Evolutionary conservation across 2,888 invertebrate genomes (phyloP).

Genomic region (Drosophila formosana): DNA sequence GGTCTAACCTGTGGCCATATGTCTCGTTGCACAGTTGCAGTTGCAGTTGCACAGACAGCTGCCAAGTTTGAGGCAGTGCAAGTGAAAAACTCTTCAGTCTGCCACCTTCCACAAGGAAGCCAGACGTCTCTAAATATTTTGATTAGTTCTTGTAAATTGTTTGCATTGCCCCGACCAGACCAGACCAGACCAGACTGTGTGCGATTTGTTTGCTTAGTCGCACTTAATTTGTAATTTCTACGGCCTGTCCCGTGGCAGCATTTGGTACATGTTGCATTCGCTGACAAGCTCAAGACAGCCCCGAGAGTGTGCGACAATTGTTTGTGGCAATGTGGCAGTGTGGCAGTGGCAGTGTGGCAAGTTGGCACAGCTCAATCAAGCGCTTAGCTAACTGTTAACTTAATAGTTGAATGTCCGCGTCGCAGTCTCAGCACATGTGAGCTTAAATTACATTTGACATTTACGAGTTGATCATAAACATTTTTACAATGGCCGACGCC

Average conservation of each 20-base stretch:
- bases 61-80: conserved; percentile 68
- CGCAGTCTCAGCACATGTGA: conserved; percentile 35
- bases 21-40: conserved; percentile 17
- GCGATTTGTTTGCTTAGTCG: conserved; percentile 62
- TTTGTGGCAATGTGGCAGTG: neutral
- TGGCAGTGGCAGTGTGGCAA: neutral
- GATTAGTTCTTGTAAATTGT: conserved; percentile 77
- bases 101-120: conserved; percentile 63
- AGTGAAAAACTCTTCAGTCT: conserved; percentile 51
- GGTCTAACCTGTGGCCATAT: conserved; percentile 60
- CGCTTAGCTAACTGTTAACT: conserved; percentile 66
- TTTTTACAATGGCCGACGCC: conserved; percentile 82
- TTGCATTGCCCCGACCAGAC: conserved; percentile 33
- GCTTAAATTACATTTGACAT: conserved; percentile 83
- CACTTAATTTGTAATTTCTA: conserved; percentile 71
- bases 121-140: conserved; percentile 67
- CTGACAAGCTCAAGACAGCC: conserved; percentile 55
- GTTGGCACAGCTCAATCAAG: conserved; percentile 70
- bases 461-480: conserved; percentile 82
- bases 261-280: conserved; percentile 77
- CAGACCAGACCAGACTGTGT: neutral
- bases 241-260: conserved; percentile 57
- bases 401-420: conserved; percentile 36
- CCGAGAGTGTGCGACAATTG: neutral
- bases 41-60: conserved; percentile 53